Conservation (phyloP, 2,888 invertebrate genomes). For the Campoplex capitator region DNA sequence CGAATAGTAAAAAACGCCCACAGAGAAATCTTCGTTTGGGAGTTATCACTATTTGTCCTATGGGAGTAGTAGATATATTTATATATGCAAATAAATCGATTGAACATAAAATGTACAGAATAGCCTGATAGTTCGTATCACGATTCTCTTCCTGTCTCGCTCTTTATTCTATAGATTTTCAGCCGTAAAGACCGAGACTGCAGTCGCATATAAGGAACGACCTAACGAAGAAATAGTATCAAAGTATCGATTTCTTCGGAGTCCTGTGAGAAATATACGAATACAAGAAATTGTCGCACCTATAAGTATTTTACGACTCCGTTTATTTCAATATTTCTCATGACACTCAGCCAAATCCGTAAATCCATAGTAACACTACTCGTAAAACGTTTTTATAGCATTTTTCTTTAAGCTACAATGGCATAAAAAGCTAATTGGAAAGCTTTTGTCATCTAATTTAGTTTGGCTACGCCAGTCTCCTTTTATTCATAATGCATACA, state of each 20-base stretch:
- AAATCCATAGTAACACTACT: slow-evolving; percentile 1
- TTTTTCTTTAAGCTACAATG: slow-evolving; percentile 13
- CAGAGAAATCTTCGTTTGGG: background rate
- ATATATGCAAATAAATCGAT: slow-evolving; percentile 21
- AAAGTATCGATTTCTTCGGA: slow-evolving; percentile 49
- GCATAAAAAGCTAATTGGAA: slow-evolving; percentile 31
- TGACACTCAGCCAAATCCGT: slow-evolving; percentile 2
- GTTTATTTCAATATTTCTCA: slow-evolving; percentile 41
- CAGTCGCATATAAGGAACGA: slow-evolving; percentile 19
- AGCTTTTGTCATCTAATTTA: slow-evolving; percentile 11
- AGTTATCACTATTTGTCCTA: background rate
- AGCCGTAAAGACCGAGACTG: background rate
- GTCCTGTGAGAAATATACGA: slow-evolving; percentile 24
- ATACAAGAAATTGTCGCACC: slow-evolving; percentile 35
- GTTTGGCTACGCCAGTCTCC: background rate
- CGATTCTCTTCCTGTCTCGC: background rate
- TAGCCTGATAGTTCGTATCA: background rate
- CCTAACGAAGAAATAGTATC: slow-evolving; percentile 59
- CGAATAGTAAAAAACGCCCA: background rate
- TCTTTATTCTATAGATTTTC: background rate
- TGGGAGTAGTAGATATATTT: background rate
- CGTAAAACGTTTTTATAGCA: background rate
- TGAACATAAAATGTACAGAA: slow-evolving; percentile 27
- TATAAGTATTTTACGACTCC: slow-evolving; percentile 26
- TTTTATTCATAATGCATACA: background rate